A percentile compares a stretch with the other conserved stretches of the same genome.
Conservation (phyloP, 2,113 vertebrate genomes). For the Scolopax mira region DNA sequence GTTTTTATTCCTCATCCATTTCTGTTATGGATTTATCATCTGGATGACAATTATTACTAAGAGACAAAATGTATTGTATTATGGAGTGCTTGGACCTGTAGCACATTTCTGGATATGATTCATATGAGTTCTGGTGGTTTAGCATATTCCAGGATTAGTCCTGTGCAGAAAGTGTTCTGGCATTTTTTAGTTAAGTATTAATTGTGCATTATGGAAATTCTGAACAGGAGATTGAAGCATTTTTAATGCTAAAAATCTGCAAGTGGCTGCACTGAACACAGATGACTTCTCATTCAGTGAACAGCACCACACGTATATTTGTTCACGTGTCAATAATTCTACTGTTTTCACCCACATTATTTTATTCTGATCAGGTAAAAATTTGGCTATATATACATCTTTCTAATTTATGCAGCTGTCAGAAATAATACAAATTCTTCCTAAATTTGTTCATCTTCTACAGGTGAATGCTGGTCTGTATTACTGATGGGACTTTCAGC, state of each 20-base stretch:
- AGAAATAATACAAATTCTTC: background rate
- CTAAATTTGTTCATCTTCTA: background rate
- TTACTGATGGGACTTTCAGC: background rate
- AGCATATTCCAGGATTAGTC: background rate
- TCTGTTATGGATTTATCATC: background rate
- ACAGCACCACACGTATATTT: background rate
- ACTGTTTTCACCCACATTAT: background rate
- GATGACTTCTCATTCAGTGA: background rate
- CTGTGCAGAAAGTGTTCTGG: background rate
- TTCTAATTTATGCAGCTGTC: background rate
- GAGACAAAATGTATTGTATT: background rate
- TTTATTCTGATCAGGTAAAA: background rate
- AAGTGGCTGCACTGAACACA: background rate
- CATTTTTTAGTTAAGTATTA: background rate
- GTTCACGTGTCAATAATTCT: background rate
- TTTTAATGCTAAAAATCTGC: background rate
- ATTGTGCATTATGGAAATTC: background rate
- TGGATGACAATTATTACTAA: background rate
- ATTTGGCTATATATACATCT: background rate
- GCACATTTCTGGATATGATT: background rate
- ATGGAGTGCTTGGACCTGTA: background rate
- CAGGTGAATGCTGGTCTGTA: background rate
- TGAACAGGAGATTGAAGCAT: background rate
- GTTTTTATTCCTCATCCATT: background rate
- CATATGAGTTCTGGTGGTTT: background rate